These are phyloP conservation scores for Phoeniculus purpureus DNA, from an alignment of 2,797 vertebrate species.

Conservation along the genomic window DNA sequence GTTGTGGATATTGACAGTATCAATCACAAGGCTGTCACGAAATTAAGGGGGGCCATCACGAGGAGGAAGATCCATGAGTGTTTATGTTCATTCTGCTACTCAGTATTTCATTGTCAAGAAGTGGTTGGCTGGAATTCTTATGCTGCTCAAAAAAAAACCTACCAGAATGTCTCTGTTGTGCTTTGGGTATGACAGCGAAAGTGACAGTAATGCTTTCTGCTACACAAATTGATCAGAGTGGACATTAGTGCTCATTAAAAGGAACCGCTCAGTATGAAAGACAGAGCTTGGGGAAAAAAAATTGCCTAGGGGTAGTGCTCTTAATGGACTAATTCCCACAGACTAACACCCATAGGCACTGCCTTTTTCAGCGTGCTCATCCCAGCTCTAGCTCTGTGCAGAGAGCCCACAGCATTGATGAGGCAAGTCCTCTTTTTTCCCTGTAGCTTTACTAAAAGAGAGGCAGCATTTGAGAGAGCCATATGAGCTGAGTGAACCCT, in stretches of 20 bases:
- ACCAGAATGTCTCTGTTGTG: neutral
- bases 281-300: neutral
- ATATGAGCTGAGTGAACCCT: neutral
- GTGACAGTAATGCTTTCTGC: slow-evolving; percentile 19
- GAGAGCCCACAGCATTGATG: neutral
- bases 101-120: slow-evolving; percentile 45
- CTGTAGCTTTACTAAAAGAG: neutral
- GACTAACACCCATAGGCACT: neutral
- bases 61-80: slow-evolving; percentile 35
- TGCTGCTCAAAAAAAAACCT: neutral
- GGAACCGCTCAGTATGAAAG: slow-evolving; percentile 8
- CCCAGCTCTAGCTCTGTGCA: neutral
- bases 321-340: slow-evolving; percentile 32
- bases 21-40: slow-evolving; percentile 27
- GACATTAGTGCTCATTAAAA: slow-evolving; percentile 52
- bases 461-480: neutral
- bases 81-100: slow-evolving; percentile 39
- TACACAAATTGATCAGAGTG: slow-evolving; percentile 42
- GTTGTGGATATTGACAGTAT: slow-evolving; percentile 52
- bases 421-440: neutral
- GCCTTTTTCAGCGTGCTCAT: neutral
- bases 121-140: neutral
- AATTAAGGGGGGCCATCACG: slow-evolving; percentile 32
- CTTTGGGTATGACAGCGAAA: neutral
- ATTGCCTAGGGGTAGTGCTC: neutral